phyloP scores from a whole-genome alignment of 2,797 vertebrate genomes.

The Clarias platycephalus region DNA sequence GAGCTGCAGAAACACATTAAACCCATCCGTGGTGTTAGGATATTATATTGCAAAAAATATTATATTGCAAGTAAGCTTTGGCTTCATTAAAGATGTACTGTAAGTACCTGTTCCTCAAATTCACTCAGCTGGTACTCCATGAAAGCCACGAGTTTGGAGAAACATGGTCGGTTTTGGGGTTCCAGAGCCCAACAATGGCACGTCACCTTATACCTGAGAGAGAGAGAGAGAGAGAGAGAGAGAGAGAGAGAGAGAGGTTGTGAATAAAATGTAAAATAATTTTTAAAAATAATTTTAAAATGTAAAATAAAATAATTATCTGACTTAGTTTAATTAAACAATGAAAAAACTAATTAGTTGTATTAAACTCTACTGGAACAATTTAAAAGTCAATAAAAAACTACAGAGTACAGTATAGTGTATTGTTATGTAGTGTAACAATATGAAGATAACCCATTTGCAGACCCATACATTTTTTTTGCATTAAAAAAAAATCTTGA shows the following conservation, averaged over 20 bases:
- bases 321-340: background rate
- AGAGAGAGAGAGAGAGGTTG: slow-evolving; percentile 22
- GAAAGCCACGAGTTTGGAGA: slow-evolving; percentile 82
- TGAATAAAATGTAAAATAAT: background rate
- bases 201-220: slow-evolving; percentile 84
- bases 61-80: background rate
- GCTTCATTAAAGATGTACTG: background rate
- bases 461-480: background rate
- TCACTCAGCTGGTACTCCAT: slow-evolving; percentile 81
- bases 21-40: background rate
- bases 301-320: no score
- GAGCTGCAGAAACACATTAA: slow-evolving; percentile 61
- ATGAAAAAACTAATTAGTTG: background rate
- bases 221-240: no score
- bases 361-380: background rate
- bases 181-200: slow-evolving; percentile 87
- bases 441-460: background rate
- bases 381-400: background rate
- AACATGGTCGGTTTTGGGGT: slow-evolving; percentile 80
- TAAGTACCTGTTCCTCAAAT: slow-evolving; percentile 82
- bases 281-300: no score
- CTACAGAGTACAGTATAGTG: no score
- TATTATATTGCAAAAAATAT: background rate
- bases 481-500: background rate
- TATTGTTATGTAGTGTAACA: background rate